Evolutionary conservation across 2,797 vertebrate genomes (phyloP).

Genomic region (Sebastes trivittatus): DNA sequence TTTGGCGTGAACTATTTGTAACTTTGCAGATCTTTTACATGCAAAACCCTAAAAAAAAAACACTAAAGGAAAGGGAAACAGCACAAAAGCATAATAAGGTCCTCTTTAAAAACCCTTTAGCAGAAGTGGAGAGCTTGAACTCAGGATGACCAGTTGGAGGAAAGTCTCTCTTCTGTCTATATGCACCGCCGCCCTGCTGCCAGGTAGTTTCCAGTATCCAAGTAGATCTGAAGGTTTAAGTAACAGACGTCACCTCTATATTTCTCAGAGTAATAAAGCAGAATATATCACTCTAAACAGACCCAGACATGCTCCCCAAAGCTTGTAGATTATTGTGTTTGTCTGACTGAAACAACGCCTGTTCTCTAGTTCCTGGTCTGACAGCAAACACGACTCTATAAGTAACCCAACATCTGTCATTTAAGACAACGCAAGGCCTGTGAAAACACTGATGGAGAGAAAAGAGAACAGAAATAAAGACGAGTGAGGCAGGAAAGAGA

Average conservation of each 20-base stretch:
- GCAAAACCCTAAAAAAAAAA: no score
- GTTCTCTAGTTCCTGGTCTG: background rate
- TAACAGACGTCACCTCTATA: background rate
- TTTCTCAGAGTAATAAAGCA: background rate
- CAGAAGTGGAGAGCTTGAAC: background rate
- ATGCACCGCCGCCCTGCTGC: background rate
- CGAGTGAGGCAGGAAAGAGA: background rate
- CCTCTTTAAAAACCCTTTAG: background rate
- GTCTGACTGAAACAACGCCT: background rate
- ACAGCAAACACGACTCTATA: conserved; percentile 2
- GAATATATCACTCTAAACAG: background rate
- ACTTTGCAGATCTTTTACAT: no score
- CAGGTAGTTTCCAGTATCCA: background rate
- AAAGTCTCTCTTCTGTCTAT: background rate
- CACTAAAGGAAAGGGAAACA: no score
- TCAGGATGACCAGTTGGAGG: background rate
- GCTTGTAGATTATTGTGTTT: background rate
- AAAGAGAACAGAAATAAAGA: background rate
- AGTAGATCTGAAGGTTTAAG: background rate
- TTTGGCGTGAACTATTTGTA: no score
- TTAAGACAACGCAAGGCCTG: background rate
- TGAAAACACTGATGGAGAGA: background rate
- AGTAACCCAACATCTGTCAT: conserved; percentile 1
- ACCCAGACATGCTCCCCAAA: background rate
- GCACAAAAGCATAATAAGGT: no score